These are phyloP conservation scores for Leistus spinibarbis DNA, from an alignment of 2,888 invertebrate genomes.

Conservation along the genomic window DNA sequence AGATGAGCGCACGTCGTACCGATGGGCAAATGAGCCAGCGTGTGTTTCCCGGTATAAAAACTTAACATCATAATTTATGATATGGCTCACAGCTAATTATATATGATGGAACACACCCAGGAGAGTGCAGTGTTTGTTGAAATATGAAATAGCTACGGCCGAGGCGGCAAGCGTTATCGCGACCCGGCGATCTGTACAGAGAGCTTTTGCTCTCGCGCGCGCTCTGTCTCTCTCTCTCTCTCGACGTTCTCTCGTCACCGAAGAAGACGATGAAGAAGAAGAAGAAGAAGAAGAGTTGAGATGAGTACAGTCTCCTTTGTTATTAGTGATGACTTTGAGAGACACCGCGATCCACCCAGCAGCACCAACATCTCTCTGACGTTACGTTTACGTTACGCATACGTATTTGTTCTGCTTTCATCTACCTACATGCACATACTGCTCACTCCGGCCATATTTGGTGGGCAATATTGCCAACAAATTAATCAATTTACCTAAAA, in stretches of 20 bases:
- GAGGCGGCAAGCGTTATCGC: slow-evolving; percentile 37
- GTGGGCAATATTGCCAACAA: neutral
- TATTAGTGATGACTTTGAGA: slow-evolving; percentile 26
- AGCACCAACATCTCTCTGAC: neutral
- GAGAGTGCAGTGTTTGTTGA: slow-evolving; percentile 51
- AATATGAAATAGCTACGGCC: slow-evolving; percentile 56
- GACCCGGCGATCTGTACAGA: slow-evolving; percentile 24
- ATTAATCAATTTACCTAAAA: too few relatives aligned
- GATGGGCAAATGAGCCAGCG: slow-evolving; percentile 51
- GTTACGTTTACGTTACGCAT: neutral
- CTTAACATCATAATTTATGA: slow-evolving; percentile 58
- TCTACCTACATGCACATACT: neutral
- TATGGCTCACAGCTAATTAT: slow-evolving; percentile 56
- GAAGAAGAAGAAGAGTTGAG: neutral
- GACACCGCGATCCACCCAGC: slow-evolving; percentile 9
- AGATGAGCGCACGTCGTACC: slow-evolving; percentile 42
- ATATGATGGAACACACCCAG: slow-evolving; percentile 52
- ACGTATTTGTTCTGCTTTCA: neutral
- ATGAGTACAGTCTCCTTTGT: slow-evolving; percentile 20
- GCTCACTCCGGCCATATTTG: neutral
- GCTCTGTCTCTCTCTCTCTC: slow-evolving; percentile 17
- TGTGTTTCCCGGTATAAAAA: slow-evolving; percentile 54
- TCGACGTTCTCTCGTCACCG: slow-evolving; percentile 9
- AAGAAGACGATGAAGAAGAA: neutral
- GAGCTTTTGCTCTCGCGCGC: neutral